Evolutionary conservation across 2,113 vertebrate species (phyloP).

Genomic region (Chroicocephalus ridibundus): DNA sequence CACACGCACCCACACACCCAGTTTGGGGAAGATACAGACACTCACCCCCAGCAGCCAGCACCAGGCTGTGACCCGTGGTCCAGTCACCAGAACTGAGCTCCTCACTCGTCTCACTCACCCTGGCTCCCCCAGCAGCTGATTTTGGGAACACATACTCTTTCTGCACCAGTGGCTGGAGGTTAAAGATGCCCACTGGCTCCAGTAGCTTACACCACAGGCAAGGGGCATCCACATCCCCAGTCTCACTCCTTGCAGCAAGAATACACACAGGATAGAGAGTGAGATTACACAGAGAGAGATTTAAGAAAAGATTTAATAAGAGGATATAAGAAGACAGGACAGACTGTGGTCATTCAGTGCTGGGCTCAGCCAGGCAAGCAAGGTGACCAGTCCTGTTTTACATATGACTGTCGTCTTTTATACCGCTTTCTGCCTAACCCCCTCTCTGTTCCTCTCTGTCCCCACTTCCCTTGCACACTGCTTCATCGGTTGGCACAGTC

Average conservation of each 20-base stretch:
- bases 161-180: fast-evolving
- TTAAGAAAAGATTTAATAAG: background rate
- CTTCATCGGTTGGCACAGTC: background rate
- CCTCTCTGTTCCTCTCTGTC: background rate
- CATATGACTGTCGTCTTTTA: background rate
- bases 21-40: background rate
- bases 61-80: background rate
- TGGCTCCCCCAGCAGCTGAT: fast-evolving
- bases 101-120: background rate
- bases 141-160: background rate
- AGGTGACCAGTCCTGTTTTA: background rate
- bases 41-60: fast-evolving
- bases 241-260: background rate
- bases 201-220: background rate
- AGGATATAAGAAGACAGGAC: background rate
- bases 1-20: fast-evolving
- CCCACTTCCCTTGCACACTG: background rate
- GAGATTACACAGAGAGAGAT: background rate
- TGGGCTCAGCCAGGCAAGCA: background rate
- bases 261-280: background rate
- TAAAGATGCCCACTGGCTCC: background rate
- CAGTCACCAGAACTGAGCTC: fast-evolving
- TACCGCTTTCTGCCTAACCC: background rate
- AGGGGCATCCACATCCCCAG: fast-evolving
- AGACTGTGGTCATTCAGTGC: fast-evolving